Evolutionary conservation across 2,888 invertebrate species (phyloP).

Genomic region (Scaptomyza caliginosa): DNA sequence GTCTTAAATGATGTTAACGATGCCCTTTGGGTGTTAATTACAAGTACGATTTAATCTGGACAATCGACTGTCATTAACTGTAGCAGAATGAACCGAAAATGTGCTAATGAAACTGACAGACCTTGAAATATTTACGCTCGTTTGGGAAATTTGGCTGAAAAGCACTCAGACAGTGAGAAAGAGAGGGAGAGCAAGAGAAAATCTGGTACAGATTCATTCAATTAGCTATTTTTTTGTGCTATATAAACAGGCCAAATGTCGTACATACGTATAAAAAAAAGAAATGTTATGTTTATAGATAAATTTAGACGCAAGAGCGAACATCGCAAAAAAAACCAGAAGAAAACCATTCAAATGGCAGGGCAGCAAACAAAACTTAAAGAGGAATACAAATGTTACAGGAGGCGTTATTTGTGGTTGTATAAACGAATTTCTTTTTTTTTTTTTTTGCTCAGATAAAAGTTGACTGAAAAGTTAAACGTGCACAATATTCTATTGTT

Average conservation of each 20-base stretch:
- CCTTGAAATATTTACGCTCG: constrained; percentile 49
- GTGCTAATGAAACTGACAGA: constrained; percentile 65
- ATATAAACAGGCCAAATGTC: constrained; percentile 50
- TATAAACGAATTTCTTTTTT: not conserved
- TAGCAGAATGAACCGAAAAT: constrained; percentile 59
- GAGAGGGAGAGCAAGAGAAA: constrained; percentile 24
- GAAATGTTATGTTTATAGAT: constrained; percentile 58
- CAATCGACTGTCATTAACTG: constrained; percentile 73
- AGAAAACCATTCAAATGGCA: constrained; percentile 26
- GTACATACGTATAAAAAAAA: constrained; percentile 18
- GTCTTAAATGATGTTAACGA: constrained; percentile 77
- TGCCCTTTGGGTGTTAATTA: constrained; percentile 81
- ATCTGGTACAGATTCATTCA: constrained; percentile 55
- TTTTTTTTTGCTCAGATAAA: constrained; percentile 29
- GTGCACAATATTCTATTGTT: constrained; percentile 33
- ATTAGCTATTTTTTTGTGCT: constrained; percentile 63
- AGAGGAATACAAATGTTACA: constrained; percentile 26
- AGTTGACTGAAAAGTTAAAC: constrained; percentile 45
- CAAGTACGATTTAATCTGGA: constrained; percentile 69
- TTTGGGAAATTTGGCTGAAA: not conserved
- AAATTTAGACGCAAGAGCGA: constrained; percentile 61
- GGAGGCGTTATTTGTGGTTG: not conserved
- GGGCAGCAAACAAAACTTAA: constrained; percentile 4
- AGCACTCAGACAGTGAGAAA: not conserved
- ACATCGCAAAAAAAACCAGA: constrained; percentile 5